These are phyloP conservation scores for Cheilosia impressa DNA, from an alignment of 2,888 invertebrate genomes.

Conservation along the genomic window DNA sequence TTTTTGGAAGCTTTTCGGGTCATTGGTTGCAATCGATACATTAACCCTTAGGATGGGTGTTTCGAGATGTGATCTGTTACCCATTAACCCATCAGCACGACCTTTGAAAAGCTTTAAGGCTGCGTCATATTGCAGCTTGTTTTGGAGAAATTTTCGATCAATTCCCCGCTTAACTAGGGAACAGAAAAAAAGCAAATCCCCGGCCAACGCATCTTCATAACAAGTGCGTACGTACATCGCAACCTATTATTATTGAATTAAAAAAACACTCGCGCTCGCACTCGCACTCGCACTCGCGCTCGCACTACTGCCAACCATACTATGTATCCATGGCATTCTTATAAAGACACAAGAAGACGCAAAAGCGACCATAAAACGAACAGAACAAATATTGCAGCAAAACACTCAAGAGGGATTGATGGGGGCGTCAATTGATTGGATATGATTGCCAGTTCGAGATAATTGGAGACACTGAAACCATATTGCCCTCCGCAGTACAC, in stretches of 20 bases:
- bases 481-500: constrained; percentile 34
- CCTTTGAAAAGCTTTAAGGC: no score
- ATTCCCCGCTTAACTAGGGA: no score
- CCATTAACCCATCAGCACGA: no score
- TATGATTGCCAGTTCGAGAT: constrained; percentile 75
- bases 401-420: constrained; percentile 64
- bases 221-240: constrained; percentile 23
- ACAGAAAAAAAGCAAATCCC: no score
- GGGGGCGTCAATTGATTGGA: constrained; percentile 75
- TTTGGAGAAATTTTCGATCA: no score
- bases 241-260: constrained; percentile 67
- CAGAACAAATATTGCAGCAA: constrained; percentile 39
- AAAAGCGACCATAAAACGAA: neutral
- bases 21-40: no score
- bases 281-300: constrained; percentile 21
- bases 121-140: no score
- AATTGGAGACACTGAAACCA: constrained; percentile 71
- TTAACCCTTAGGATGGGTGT: no score
- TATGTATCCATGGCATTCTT: constrained; percentile 13
- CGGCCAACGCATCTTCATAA: neutral
- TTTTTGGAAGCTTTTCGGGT: no score
- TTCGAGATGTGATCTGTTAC: no score
- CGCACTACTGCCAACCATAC: constrained; percentile 1
- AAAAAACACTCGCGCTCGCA: constrained; percentile 10
- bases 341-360: constrained; percentile 12